Evolutionary conservation across 2,888 invertebrate genomes (phyloP), one percentile per base, ranked within the genome.

Genomic region (Frankliniella fusca): DNA sequence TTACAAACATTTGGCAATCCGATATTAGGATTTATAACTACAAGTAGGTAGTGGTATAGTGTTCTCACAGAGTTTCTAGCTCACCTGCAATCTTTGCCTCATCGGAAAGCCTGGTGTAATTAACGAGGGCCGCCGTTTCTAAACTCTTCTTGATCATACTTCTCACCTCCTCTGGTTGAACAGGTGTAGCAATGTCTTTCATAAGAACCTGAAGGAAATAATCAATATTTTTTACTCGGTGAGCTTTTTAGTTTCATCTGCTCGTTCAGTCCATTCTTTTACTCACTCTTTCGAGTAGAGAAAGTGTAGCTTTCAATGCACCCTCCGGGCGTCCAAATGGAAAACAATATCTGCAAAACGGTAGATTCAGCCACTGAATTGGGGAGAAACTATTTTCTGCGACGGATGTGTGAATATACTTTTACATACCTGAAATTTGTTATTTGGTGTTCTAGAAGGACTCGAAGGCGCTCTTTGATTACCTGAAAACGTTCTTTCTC

Each of bases 301-400:
- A 98, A 84, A 99, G 89, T 11, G 99, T 99, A 27, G 98, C 96
- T 88, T 99, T 99, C 84, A 99, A 90, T 81, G 98, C 96, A 81
- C 99, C 99, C 89, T 99, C 99, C 11, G 99, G 99, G 86, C 99
- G 92, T 84, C 99, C 99, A 88, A 99, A 99, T 84, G 99, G 99
- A 90, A 99, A 99, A 87, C 97, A 97, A 88, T 95, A 98, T 90
- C 97, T 94, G 70, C 8, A 86, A 27, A 87, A 86, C 83, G 81
- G 82, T 20, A 38, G 3, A 38, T 38, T 38, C 5, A 5, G 38
- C 38, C 2, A 38, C 5, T 38, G 2, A 3, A 38, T 2, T 38
- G 5, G 38, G 38, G 38, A n/a, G 38, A 38, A 38, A 38, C 38
- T 38, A 38, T 38, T 38, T 38, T 5, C 38, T 38, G 5, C 38